A percentile compares a stretch with the other conserved stretches of the same genome.
These are phyloP conservation scores for Peribatodes rhomboidaria DNA, from an alignment of 2,888 invertebrate genomes.

Conservation along the genomic window DNA sequence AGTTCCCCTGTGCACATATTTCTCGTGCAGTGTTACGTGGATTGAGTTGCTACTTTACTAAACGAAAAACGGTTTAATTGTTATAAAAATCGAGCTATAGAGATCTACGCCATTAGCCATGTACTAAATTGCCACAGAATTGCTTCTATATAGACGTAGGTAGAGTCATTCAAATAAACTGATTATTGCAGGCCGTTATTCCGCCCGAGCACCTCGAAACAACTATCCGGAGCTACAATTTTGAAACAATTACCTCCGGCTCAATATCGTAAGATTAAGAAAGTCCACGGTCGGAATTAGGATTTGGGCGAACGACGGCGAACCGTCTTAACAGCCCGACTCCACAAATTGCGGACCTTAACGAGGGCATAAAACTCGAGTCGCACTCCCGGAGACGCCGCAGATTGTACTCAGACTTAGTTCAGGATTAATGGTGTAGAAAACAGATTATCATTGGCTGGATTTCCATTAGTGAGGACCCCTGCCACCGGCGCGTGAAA, in stretches of 20 bases:
- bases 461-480: conserved; percentile 83
- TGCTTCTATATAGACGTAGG: conserved; percentile 11
- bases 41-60: conserved; percentile 1
- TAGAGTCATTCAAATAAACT: conserved; percentile 39
- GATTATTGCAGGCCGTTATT: conserved; percentile 47
- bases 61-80: not conserved
- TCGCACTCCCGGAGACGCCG: conserved; percentile 81
- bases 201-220: conserved; percentile 50
- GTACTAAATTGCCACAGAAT: conserved; percentile 11
- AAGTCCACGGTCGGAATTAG: conserved; percentile 84
- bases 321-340: conserved; percentile 82
- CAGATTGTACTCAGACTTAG: conserved; percentile 86
- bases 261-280: conserved; percentile 85
- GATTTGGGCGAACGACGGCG: conserved; percentile 79
- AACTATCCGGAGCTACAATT: conserved; percentile 76
- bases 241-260: conserved; percentile 85
- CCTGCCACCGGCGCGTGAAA: conserved; percentile 86
- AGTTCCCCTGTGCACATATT: conserved; percentile 30
- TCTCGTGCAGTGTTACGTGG: conserved; percentile 25
- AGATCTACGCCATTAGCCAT: not conserved
- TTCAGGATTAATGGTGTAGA: conserved; percentile 87
- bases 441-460: conserved; percentile 87
- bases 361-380: conserved; percentile 85
- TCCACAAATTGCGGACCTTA: conserved; percentile 87
- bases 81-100: not conserved